These are phyloP conservation scores for Microcaecilia unicolor DNA, from an alignment of 2,797 vertebrate genomes.

Conservation along the genomic window DNA sequence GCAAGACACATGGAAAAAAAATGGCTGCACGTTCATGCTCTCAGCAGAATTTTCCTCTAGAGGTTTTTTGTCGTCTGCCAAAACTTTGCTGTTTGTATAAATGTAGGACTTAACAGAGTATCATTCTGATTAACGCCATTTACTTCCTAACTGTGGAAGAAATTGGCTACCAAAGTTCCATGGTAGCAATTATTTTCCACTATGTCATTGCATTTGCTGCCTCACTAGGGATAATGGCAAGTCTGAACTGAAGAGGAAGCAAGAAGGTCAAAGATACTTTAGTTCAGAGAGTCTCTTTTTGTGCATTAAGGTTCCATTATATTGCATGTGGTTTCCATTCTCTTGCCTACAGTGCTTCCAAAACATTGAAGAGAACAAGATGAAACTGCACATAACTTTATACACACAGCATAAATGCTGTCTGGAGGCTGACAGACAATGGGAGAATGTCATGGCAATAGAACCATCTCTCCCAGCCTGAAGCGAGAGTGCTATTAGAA, in stretches of 20 bases:
- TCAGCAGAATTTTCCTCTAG: constrained; percentile 13
- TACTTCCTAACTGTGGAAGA: constrained; percentile 33
- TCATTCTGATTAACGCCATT: constrained; percentile 28
- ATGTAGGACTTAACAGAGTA: constrained; percentile 19
- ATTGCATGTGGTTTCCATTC: constrained; percentile 32
- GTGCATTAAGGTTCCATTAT: constrained; percentile 42
- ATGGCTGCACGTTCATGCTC: neutral
- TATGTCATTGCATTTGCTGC: constrained; percentile 19
- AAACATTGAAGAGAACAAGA: constrained; percentile 35
- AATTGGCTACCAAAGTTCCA: constrained; percentile 20
- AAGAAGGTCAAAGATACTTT: constrained; percentile 45
- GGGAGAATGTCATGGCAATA: neutral
- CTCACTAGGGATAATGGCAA: constrained; percentile 31
- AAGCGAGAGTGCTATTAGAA: constrained; percentile 9
- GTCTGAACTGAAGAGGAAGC: constrained; percentile 34
- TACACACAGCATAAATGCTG: too few species aligned
- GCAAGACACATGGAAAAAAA: too few species aligned
- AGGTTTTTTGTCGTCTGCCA: neutral
- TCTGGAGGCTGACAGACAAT: constrained; percentile 14
- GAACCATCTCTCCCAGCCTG: neutral
- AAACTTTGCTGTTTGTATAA: constrained; percentile 22
- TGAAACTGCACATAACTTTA: constrained; percentile 37
- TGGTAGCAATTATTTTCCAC: constrained; percentile 18
- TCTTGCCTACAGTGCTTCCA: constrained; percentile 20
- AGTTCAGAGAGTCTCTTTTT: constrained; percentile 42